These are phyloP conservation scores for Rhea americana DNA, from an alignment of 2,113 vertebrate species.

Conservation along the genomic window DNA sequence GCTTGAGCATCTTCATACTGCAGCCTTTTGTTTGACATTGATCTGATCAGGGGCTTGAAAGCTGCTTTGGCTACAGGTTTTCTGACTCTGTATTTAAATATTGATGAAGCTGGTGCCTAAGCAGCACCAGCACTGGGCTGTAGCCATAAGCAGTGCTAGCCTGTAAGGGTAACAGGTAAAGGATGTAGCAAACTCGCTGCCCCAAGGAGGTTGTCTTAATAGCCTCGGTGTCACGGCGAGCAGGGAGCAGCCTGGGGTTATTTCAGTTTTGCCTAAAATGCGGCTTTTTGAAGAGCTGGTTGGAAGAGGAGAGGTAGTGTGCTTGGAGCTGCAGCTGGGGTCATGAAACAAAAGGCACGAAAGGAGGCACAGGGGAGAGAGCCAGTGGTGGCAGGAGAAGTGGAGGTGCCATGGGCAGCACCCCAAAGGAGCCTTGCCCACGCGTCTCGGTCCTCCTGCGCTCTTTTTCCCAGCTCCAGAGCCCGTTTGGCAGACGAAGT, in stretches of 20 bases:
- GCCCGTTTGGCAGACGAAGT: not conserved
- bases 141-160: not conserved
- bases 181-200: not conserved
- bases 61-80: constrained; percentile 9
- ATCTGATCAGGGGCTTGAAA: not conserved
- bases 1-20: not conserved
- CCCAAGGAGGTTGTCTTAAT: fast-evolving
- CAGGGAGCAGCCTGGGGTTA: not conserved
- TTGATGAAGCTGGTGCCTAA: constrained; percentile 23
- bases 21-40: constrained; percentile 34
- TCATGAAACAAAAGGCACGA: fast-evolving
- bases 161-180: not conserved
- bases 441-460: not conserved
- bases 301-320: not conserved
- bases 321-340: not conserved
- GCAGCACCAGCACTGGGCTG: not conserved
- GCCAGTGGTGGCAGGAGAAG: not conserved
- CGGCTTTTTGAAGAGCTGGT: fast-evolving
- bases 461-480: not conserved
- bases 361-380: not conserved
- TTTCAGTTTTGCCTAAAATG: fast-evolving
- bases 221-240: fast-evolving
- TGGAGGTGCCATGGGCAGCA: not conserved
- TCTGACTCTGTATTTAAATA: constrained; percentile 3
- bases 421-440: not conserved